Conservation (phyloP, 2,888 invertebrate species). For the Portevinia maculata region DNA sequence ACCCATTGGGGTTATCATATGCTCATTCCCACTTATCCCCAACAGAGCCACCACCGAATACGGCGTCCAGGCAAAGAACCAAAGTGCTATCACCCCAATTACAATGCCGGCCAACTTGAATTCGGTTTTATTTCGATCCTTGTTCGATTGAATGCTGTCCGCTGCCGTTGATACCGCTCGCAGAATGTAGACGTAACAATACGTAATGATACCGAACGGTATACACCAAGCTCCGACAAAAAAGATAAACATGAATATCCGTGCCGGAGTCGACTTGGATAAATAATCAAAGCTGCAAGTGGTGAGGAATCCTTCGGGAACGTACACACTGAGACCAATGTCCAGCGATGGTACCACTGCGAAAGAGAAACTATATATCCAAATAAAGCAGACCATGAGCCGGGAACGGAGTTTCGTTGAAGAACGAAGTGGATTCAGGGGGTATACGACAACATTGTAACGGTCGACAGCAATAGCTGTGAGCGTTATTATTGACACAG, state of each 20-base stretch:
- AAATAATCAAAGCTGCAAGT: constrained; percentile 94
- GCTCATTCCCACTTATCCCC: constrained; percentile 87
- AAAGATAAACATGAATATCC: constrained; percentile 89
- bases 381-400: constrained; percentile 86
- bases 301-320: constrained; percentile 92
- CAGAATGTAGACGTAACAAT: constrained; percentile 89
- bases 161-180: constrained; percentile 86
- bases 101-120: constrained; percentile 88
- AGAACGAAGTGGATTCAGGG: constrained; percentile 87
- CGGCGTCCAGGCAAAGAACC: constrained; percentile 92
- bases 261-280: constrained; percentile 85
- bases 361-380: constrained; percentile 89
- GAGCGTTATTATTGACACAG: constrained; percentile 91
- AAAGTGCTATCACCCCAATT: constrained; percentile 88
- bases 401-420: constrained; percentile 86
- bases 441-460: constrained; percentile 91
- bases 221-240: constrained; percentile 90
- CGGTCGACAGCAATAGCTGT: constrained; percentile 92
- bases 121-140: constrained; percentile 88
- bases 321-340: constrained; percentile 89
- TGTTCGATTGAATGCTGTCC: constrained; percentile 84
- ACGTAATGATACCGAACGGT: constrained; percentile 88
- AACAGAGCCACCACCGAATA: constrained; percentile 90
- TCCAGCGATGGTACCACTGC: constrained; percentile 87
- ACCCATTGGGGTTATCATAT: constrained; percentile 86